Percentiles rank a stretch among this genome's conserved stretches.
These are phyloP conservation scores for Perizoma affinitatum DNA, from an alignment of 2,888 invertebrate species.

Conservation along the genomic window DNA sequence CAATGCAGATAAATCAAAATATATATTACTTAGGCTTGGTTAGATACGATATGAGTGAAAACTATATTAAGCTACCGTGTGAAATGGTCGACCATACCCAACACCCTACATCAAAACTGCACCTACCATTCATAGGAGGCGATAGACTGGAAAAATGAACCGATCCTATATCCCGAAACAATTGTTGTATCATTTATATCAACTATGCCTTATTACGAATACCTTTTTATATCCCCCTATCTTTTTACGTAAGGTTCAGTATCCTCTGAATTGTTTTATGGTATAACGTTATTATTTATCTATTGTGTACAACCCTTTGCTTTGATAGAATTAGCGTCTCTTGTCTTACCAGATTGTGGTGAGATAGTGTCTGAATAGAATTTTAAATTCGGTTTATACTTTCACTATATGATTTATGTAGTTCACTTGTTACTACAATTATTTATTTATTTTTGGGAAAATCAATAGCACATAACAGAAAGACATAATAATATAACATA, in stretches of 20 bases:
- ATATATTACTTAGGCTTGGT: background rate
- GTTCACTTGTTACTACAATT: too few relatives aligned
- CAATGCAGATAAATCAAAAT: background rate
- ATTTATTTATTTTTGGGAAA: too few relatives aligned
- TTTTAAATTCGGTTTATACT: conserved; percentile 52
- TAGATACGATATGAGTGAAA: background rate
- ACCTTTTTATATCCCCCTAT: conserved; percentile 31
- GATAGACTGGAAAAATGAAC: conserved; percentile 78
- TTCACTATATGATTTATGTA: too few relatives aligned
- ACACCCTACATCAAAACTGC: conserved; percentile 58
- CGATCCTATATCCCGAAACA: conserved; percentile 70
- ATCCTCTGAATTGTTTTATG: conserved; percentile 29
- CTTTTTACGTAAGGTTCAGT: conserved; percentile 42
- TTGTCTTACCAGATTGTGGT: conserved; percentile 72
- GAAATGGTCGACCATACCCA: conserved; percentile 37
- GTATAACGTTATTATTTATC: conserved; percentile 55
- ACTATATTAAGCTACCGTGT: conserved; percentile 26
- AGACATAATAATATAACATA: too few relatives aligned
- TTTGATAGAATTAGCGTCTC: conserved; percentile 68
- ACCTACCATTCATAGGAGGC: conserved; percentile 68
- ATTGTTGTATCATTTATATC: conserved; percentile 53
- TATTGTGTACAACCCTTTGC: conserved; percentile 74
- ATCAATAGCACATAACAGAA: too few relatives aligned
- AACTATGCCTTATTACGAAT: conserved; percentile 15
- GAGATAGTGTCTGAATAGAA: conserved; percentile 70